Conservation (phyloP, 2,113 vertebrate species). For the Anhinga rufa region DNA sequence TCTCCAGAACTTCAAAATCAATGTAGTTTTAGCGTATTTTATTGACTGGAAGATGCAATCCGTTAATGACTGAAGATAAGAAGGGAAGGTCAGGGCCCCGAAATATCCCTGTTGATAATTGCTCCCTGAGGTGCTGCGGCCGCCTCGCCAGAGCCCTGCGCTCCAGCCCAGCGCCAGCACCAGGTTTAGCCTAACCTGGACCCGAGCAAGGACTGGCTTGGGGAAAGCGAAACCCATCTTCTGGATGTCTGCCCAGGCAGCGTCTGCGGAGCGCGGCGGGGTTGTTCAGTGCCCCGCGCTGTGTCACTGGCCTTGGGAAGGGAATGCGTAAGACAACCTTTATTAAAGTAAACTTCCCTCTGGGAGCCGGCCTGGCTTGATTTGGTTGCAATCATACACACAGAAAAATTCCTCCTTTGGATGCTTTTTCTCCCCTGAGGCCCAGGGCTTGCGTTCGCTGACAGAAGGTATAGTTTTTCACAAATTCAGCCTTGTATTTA, state of each 20-base stretch:
- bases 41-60: conserved; percentile 44
- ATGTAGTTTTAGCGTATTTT: conserved; percentile 9
- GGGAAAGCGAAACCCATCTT: background rate
- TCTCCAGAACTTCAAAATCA: conserved; percentile 28
- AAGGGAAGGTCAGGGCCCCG: background rate
- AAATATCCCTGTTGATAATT: background rate
- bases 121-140: background rate
- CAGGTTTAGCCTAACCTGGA: background rate
- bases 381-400: background rate
- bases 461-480: background rate
- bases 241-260: background rate
- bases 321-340: background rate
- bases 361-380: background rate
- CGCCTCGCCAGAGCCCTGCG: background rate
- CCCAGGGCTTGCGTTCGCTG: background rate
- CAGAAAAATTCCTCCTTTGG: background rate
- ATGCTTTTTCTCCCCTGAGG: background rate
- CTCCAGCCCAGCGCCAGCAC: background rate
- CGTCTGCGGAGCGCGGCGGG: background rate
- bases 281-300: background rate
- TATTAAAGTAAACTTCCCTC: background rate
- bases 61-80: background rate
- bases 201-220: background rate
- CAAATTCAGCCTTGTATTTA: background rate
- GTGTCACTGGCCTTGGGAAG: background rate